phyloP scores from a whole-genome alignment of 2,888 invertebrate genomes.

The Yponomeuta plumbellus region DNA sequence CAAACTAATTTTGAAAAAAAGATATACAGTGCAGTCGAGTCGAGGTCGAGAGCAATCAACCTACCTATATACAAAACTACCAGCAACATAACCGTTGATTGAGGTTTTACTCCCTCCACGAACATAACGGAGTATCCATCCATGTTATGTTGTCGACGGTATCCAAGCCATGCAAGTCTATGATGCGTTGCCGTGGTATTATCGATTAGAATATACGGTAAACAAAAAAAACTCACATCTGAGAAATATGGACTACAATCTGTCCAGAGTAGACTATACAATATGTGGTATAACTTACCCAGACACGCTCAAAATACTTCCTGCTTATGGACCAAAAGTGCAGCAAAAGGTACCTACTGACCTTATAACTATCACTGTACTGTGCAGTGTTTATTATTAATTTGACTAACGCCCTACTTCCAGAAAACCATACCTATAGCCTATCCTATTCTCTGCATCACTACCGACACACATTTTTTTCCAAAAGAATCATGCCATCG shows the following conservation, averaged over 20 bases:
- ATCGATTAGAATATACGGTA: conserved; percentile 1
- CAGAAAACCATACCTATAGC: neutral
- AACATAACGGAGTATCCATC: too few species aligned
- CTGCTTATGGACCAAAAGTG: conserved; percentile 77
- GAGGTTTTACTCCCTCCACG: too few species aligned
- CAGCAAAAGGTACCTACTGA: conserved; percentile 77
- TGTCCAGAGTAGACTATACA: conserved; percentile 89
- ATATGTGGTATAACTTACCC: conserved; percentile 86
- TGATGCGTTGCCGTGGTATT: conserved; percentile 8
- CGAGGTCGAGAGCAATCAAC: too few species aligned
- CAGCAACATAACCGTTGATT: too few species aligned
- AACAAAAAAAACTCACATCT: neutral
- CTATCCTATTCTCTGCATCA: too few species aligned
- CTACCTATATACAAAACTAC: too few species aligned
- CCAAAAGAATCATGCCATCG: too few species aligned
- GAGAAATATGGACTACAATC: conserved; percentile 84
- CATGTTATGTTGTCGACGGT: too few species aligned
- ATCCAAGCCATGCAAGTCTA: too few species aligned
- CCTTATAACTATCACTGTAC: conserved; percentile 10
- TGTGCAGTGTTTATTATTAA: neutral
- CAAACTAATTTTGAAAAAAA: too few species aligned
- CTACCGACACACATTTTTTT: too few species aligned
- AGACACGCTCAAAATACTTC: conserved; percentile 86
- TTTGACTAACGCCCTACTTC: neutral
- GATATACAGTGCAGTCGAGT: too few species aligned